A percentile compares a stretch with the other conserved stretches of the same genome.
Evolutionary conservation across 2,797 vertebrate genomes (phyloP).

Genomic region (Macropus fuliginosus): DNA sequence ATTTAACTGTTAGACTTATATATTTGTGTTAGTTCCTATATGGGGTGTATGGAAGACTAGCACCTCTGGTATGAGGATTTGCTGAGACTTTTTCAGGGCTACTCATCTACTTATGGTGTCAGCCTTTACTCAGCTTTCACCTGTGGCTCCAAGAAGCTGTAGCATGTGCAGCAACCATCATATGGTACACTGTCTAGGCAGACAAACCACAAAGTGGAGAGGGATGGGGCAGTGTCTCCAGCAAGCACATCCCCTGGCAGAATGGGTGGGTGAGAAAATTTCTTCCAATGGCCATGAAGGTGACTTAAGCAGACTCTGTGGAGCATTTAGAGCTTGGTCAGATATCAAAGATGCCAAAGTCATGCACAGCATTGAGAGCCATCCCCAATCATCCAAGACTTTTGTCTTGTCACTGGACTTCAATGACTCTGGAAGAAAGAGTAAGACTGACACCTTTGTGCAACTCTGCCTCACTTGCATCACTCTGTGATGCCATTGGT

Average conservation of each 20-base stretch:
- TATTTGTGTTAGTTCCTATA: not conserved
- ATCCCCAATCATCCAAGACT: not conserved
- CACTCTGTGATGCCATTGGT: not conserved
- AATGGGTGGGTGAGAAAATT: not conserved
- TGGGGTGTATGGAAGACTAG: not conserved
- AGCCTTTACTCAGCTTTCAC: not conserved
- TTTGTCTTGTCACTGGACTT: not conserved
- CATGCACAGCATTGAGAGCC: not conserved
- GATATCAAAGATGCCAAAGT: not conserved
- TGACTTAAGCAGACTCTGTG: not conserved
- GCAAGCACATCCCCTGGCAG: not conserved
- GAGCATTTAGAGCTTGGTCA: not conserved
- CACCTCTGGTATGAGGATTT: not conserved
- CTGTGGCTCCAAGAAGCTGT: not conserved
- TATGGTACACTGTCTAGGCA: not conserved
- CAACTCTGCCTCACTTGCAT: not conserved
- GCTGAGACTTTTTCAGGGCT: not conserved
- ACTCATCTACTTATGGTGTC: not conserved
- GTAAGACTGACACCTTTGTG: not conserved
- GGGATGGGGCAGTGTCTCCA: too few relatives aligned
- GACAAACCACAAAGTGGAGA: not conserved
- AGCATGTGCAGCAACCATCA: not conserved
- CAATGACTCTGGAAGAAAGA: not conserved
- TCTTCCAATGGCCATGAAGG: not conserved
- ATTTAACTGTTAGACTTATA: not conserved